Conservation (phyloP, 1,140 invertebrate genomes). For the Saxidomus purpurata region DNA sequence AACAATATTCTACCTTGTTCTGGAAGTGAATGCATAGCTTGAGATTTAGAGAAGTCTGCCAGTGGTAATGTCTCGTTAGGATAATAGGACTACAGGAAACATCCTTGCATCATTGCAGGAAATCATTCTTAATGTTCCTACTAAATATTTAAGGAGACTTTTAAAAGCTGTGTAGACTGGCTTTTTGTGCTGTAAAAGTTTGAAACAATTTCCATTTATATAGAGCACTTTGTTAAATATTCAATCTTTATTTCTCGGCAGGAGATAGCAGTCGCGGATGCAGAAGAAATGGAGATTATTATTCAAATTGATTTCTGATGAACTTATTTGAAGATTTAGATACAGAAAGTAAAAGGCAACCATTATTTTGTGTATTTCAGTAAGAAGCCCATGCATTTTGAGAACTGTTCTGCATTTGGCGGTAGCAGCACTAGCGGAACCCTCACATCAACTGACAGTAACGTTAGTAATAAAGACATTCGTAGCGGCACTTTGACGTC, state of each 20-base stretch:
- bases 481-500: constrained; percentile 56
- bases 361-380: constrained; percentile 62
- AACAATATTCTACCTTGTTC: background rate
- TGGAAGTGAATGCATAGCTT: background rate
- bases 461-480: constrained; percentile 52
- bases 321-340: too few species aligned
- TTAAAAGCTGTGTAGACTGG: too few species aligned
- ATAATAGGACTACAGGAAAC: constrained; percentile 14
- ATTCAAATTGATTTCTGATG: too few species aligned
- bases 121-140: background rate
- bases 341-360: too few species aligned
- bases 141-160: too few species aligned
- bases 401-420: constrained; percentile 67
- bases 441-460: constrained; percentile 65
- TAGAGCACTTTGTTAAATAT: too few species aligned
- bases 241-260: too few species aligned
- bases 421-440: constrained; percentile 66
- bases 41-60: background rate
- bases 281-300: too few species aligned
- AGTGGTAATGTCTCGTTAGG: background rate
- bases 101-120: background rate
- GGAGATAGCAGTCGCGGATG: too few species aligned
- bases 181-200: too few species aligned
- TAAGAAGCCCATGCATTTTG: constrained; percentile 63
- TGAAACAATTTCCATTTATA: too few species aligned